phyloP scores from a whole-genome alignment of 2,113 vertebrate genomes.

The Epinephelus moara region DNA sequence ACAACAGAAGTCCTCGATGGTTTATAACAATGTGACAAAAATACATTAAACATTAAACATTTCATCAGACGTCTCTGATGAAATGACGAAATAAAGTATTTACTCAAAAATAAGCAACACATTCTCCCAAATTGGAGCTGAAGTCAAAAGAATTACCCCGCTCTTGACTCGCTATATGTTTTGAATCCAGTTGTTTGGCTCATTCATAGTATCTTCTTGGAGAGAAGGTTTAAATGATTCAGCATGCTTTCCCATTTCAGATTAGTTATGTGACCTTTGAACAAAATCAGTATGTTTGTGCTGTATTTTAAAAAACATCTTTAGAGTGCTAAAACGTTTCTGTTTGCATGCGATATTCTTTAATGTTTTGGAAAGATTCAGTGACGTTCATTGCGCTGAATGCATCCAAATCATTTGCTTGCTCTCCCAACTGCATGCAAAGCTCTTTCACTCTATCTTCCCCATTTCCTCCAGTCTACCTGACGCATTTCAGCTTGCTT shows the following conservation, averaged over 20 bases:
- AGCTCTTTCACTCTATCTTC: conserved; percentile 43
- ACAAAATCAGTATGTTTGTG: conserved; percentile 34
- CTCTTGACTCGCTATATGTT: conserved; percentile 27
- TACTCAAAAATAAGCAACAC: not conserved
- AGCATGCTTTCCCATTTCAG: conserved; percentile 54
- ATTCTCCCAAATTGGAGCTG: conserved; percentile 3
- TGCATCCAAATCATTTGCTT: conserved; percentile 47
- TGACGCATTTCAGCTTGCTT: conserved; percentile 64
- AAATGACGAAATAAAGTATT: conserved; percentile 4
- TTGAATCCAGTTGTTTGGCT: conserved; percentile 28
- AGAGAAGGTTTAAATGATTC: conserved; percentile 51
- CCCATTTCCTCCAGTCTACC: conserved; percentile 47
- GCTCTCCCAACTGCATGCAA: conserved; percentile 57
- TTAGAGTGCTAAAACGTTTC: conserved; percentile 25
- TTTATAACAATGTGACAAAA: conserved; percentile 23
- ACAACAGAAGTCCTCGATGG: conserved; percentile 15
- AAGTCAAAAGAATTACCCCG: conserved; percentile 7
- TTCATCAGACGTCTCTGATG: conserved; percentile 25
- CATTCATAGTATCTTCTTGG: conserved; percentile 27
- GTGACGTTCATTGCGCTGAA: conserved; percentile 22
- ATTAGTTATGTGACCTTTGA: conserved; percentile 21
- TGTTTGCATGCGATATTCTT: conserved; percentile 59
- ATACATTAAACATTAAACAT: not conserved
- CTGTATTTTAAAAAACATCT: conserved; percentile 40
- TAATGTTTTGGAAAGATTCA: conserved; percentile 39